Percentiles rank a stretch among this genome's conserved stretches.
phyloP scores from a whole-genome alignment of 92 coral and sea anemone species.

The Blastomussa wellsi region DNA sequence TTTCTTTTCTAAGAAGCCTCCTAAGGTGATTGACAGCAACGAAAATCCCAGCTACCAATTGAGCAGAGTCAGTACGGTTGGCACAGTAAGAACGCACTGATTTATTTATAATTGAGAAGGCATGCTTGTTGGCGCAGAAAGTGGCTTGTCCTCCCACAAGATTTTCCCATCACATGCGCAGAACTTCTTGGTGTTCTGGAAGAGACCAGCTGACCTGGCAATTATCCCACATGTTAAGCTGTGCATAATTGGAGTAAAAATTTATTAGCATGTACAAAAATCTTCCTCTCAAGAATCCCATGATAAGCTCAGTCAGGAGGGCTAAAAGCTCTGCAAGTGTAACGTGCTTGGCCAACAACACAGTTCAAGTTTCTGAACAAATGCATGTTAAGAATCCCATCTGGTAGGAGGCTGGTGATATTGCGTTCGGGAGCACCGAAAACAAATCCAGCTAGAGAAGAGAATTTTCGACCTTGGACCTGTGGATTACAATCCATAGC shows the following conservation, averaged over 20 bases:
- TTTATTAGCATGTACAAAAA: background rate
- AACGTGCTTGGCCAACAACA: background rate
- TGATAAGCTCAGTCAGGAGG: background rate
- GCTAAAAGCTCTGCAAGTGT: background rate
- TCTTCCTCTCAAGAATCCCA: background rate
- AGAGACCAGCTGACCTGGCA: conserved; percentile 98
- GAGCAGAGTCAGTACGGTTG: too few species aligned
- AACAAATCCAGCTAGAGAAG: too few species aligned
- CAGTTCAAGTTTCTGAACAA: too few species aligned
- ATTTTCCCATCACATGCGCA: conserved; percentile 95
- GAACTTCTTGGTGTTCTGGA: conserved; percentile 92
- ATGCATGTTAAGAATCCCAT: too few species aligned
- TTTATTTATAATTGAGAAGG: conserved; percentile 77
- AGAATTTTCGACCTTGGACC: background rate
- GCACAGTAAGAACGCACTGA: background rate
- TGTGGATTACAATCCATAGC: background rate
- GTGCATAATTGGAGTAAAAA: background rate
- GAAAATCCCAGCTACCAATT: too few species aligned
- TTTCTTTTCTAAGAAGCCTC: too few species aligned
- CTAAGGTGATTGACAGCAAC: too few species aligned
- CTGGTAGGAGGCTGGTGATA: too few species aligned
- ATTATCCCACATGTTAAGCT: conserved; percentile 96
- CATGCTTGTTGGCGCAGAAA: conserved; percentile 41
- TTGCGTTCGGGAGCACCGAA: too few species aligned
- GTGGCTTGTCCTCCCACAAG: conserved; percentile 89